phyloP scores from a whole-genome alignment of 2,113 vertebrate species.

The Tetrao urogallus region DNA sequence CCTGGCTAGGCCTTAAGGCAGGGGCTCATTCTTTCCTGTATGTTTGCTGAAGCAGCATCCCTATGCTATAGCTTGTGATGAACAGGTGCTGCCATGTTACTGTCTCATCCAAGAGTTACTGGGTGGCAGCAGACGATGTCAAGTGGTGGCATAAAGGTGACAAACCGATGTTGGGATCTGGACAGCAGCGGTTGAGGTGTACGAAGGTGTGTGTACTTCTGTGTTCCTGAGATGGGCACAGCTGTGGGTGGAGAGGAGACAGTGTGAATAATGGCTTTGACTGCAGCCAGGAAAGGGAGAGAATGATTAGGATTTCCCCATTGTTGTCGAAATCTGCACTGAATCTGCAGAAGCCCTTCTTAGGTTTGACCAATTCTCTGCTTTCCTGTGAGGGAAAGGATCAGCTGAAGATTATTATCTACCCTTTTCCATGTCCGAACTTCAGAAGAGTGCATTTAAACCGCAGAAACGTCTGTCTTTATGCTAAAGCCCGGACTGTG shows the following conservation, averaged over 20 bases:
- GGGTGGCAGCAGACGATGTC: fast-evolving
- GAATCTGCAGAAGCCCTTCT: neutral
- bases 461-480: neutral
- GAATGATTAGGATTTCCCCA: neutral
- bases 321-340: neutral
- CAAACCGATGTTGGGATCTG: too few relatives aligned
- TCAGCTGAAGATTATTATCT: neutral
- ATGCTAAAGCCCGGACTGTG: neutral
- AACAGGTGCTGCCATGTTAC: neutral
- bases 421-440: neutral
- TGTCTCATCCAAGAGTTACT: neutral
- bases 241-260: too few relatives aligned
- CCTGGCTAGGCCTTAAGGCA: too few relatives aligned
- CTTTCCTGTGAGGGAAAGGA: fast-evolving
- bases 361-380: neutral
- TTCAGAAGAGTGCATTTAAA: neutral
- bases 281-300: neutral
- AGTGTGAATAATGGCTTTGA: neutral
- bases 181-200: too few relatives aligned
- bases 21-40: too few relatives aligned
- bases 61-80: neutral
- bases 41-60: neutral
- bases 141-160: neutral
- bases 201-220: too few relatives aligned
- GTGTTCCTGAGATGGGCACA: neutral